These are phyloP conservation scores for Gobio gobio DNA, from an alignment of 2,113 vertebrate genomes.

Conservation along the genomic window DNA sequence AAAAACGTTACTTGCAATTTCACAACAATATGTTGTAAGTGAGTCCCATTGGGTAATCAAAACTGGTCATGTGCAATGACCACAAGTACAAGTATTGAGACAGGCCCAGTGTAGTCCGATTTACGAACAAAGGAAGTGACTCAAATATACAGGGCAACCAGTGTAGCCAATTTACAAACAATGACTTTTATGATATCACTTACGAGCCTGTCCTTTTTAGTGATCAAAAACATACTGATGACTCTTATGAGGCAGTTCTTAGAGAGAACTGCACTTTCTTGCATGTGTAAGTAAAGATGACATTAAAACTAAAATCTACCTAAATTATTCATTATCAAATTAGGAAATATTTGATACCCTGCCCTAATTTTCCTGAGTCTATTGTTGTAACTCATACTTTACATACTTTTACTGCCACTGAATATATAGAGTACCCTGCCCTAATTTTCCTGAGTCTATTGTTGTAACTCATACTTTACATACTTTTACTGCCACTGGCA, in stretches of 20 bases:
- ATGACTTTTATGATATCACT: too few species aligned
- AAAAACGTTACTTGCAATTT: background rate
- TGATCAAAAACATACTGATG: background rate
- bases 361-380: background rate
- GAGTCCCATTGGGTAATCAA: background rate
- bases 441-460: background rate
- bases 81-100: background rate
- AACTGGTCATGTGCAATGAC: background rate
- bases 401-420: too few species aligned
- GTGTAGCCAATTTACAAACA: too few species aligned
- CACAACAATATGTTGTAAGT: background rate
- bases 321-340: background rate
- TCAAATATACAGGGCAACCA: background rate
- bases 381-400: too few species aligned
- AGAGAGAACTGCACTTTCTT: too few species aligned
- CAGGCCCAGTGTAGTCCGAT: background rate
- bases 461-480: too few species aligned
- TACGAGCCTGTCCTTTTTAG: too few species aligned
- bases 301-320: background rate
- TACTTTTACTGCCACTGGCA: too few species aligned
- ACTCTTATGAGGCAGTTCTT: background rate
- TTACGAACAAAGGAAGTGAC: background rate
- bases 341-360: background rate
- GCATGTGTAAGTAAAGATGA: background rate
- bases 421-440: too few species aligned